These are phyloP conservation scores for Bombus difficillimus DNA, from an alignment of 1,140 invertebrate species.

Conservation along the genomic window DNA sequence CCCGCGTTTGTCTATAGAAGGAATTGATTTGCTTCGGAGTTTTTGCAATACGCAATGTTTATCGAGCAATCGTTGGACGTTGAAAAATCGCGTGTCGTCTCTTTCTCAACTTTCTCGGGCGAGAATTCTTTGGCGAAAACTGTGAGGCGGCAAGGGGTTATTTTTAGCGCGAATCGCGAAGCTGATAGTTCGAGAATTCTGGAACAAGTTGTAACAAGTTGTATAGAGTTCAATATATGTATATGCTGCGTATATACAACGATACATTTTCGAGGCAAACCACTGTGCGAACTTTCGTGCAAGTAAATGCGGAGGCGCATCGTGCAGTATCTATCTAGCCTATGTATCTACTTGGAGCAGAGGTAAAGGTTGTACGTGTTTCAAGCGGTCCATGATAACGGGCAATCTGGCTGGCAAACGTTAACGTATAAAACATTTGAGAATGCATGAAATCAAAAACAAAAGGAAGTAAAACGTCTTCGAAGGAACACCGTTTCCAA, in stretches of 20 bases:
- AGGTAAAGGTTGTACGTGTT: constrained; percentile 13
- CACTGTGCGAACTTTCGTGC: constrained; percentile 43
- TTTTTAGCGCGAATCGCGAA: not conserved
- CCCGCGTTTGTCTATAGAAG: not conserved
- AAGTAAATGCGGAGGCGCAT: constrained; percentile 22
- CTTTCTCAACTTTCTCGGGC: not conserved
- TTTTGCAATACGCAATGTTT: not conserved
- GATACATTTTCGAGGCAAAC: not conserved
- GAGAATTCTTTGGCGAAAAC: not conserved
- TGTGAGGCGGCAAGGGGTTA: not conserved
- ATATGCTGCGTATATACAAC: not conserved
- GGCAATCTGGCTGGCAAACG: not conserved
- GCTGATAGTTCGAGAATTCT: constrained; percentile 7
- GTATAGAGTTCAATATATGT: not conserved
- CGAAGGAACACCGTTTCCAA: not conserved
- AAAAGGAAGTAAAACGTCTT: not conserved
- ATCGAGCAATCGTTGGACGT: not conserved
- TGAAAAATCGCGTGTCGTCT: not conserved
- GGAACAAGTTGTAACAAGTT: constrained; percentile 13
- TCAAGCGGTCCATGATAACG: not conserved
- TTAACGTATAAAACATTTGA: not conserved
- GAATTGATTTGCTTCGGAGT: not conserved
- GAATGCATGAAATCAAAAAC: not conserved
- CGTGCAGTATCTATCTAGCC: constrained; percentile 7
- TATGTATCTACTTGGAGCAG: constrained; percentile 9